Percentiles rank a stretch among this genome's conserved stretches.
Evolutionary conservation across 2,888 invertebrate species (phyloP).

Genomic region (Deilephila elpenor): DNA sequence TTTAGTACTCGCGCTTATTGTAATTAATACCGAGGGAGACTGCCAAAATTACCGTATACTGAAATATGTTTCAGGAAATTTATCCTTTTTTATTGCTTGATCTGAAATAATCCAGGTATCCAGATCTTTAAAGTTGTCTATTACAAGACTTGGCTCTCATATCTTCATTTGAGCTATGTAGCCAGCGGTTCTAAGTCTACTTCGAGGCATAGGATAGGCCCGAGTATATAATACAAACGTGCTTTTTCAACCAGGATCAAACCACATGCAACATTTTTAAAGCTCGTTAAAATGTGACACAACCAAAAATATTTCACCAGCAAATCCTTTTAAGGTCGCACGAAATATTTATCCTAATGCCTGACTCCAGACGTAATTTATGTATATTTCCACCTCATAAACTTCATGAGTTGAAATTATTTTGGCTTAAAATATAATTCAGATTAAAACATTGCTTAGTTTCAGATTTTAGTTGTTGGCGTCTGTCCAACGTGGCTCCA

Average conservation of each 20-base stretch:
- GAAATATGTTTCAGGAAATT: too few relatives aligned
- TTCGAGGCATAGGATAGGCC: fast-evolving
- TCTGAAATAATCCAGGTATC: too few relatives aligned
- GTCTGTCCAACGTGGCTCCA: conserved; percentile 37
- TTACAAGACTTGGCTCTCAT: too few relatives aligned
- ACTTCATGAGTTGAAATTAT: conserved; percentile 40
- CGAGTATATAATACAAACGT: too few relatives aligned
- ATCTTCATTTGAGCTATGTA: too few relatives aligned
- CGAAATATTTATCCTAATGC: conserved; percentile 18
- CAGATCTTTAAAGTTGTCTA: too few relatives aligned
- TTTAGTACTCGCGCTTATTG: too few relatives aligned
- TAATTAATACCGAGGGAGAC: too few relatives aligned
- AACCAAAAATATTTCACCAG: neutral
- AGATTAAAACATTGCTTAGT: conserved; percentile 47
- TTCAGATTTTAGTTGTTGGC: conserved; percentile 49
- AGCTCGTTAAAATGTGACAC: neutral
- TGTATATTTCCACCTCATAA: conserved; percentile 41
- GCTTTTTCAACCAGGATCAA: too few relatives aligned
- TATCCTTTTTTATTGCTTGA: too few relatives aligned
- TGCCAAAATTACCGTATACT: too few relatives aligned
- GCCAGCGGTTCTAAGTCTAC: too few relatives aligned
- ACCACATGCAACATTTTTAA: neutral
- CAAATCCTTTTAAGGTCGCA: neutral
- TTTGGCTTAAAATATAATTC: conserved; percentile 46
- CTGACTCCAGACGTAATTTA: conserved; percentile 22